A percentile compares a stretch with the other conserved stretches of the same genome.
Evolutionary conservation across 2,797 vertebrate species (phyloP).

Genomic region (Macroramphosus scolopax): DNA sequence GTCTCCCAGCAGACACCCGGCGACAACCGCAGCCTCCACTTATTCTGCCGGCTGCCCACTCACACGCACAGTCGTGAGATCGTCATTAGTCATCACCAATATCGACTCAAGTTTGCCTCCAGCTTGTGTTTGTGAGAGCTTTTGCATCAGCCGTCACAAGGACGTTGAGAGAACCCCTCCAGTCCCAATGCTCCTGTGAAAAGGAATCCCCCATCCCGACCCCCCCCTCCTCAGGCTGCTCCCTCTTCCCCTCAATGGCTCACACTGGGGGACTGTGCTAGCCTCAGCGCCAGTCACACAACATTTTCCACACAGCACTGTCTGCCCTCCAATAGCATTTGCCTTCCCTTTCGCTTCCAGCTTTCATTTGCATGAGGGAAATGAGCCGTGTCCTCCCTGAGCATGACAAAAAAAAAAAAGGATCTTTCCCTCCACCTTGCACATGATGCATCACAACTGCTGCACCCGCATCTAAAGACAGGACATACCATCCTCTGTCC

Average conservation of each 20-base stretch:
- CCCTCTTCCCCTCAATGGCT: conserved; percentile 36
- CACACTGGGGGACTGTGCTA: conserved; percentile 74
- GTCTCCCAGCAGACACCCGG: too few species aligned
- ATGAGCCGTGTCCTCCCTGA: conserved; percentile 61
- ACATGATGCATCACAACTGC: conserved; percentile 19
- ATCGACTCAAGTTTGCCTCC: conserved; percentile 18
- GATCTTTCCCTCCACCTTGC: conserved; percentile 40
- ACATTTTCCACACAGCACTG: conserved; percentile 75
- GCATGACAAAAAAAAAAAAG: conserved; percentile 37
- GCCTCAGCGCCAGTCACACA: conserved; percentile 61
- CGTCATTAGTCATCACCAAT: conserved; percentile 25
- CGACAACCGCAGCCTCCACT: too few species aligned
- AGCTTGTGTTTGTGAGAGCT: conserved; percentile 3
- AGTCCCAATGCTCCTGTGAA: conserved; percentile 56
- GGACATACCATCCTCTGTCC: background rate
- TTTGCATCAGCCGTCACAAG: conserved; percentile 9
- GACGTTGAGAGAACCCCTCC: conserved; percentile 53
- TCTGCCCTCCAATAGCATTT: conserved; percentile 66
- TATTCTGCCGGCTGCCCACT: conserved; percentile 37
- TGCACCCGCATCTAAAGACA: background rate
- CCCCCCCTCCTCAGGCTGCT: too few species aligned
- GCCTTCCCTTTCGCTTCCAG: conserved; percentile 60
- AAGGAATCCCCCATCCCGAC: conserved; percentile 62
- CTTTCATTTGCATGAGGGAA: conserved; percentile 81
- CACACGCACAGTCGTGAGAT: conserved; percentile 17